Percentiles rank a stretch among this genome's conserved stretches.
Evolutionary conservation across 2,113 vertebrate species (phyloP).

Genomic region (Lichenostomus cassidix): DNA sequence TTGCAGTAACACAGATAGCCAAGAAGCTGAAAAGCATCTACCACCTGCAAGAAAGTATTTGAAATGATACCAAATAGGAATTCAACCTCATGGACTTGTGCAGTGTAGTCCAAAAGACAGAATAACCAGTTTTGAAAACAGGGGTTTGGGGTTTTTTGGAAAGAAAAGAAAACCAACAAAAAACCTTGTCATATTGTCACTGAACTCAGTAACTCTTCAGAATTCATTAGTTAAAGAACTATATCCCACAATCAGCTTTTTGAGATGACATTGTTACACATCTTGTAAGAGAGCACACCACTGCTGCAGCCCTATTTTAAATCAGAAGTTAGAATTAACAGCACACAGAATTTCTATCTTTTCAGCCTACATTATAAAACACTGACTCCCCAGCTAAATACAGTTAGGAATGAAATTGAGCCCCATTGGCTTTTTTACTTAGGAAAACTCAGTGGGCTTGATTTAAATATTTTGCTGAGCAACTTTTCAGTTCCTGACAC

Average conservation of each 20-base stretch:
- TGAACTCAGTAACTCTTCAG: background rate
- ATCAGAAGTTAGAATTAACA: background rate
- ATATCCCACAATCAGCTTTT: background rate
- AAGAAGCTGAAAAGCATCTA: background rate
- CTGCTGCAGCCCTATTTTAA: background rate
- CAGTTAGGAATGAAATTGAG: background rate
- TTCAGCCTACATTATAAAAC: background rate
- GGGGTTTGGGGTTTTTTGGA: fast-evolving
- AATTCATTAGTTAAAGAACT: background rate
- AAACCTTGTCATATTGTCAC: background rate
- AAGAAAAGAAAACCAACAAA: background rate
- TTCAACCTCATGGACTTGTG: background rate
- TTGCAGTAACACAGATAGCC: background rate
- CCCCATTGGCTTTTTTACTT: background rate
- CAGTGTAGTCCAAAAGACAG: background rate
- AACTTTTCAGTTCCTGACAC: background rate
- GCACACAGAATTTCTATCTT: background rate
- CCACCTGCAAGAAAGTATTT: background rate
- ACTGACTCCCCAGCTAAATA: background rate
- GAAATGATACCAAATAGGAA: background rate
- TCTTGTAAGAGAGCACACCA: background rate
- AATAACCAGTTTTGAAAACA: background rate
- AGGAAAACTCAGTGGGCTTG: background rate
- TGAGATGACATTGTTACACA: background rate
- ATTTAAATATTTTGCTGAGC: background rate